A percentile compares a stretch with the other conserved stretches of the same genome.
Conservation (phyloP, 2,888 invertebrate species). For the Rhamnusium bicolor region DNA sequence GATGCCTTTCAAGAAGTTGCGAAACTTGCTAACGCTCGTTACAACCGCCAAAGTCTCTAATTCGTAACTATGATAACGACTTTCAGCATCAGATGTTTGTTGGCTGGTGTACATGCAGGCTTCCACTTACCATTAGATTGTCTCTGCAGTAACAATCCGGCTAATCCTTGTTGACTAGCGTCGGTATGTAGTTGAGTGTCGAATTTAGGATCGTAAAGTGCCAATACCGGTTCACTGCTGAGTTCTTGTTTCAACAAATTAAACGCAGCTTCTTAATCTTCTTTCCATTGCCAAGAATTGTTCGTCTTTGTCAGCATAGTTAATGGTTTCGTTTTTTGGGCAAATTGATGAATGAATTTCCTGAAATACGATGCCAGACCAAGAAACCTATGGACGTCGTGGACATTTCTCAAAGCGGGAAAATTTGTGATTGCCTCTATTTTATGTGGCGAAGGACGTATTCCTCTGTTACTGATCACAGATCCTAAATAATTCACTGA, state of each 20-base stretch:
- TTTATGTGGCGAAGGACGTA: slow-evolving; percentile 5
- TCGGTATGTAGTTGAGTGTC: slow-evolving; percentile 50
- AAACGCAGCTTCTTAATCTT: slow-evolving; percentile 22
- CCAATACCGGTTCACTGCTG: slow-evolving; percentile 21
- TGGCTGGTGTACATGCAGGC: slow-evolving; percentile 55
- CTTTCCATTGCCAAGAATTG: slow-evolving; percentile 11
- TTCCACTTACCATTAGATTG: slow-evolving; percentile 46
- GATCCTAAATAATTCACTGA: slow-evolving; percentile 33
- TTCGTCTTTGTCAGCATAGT: slow-evolving; percentile 19
- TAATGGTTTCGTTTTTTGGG: slow-evolving; percentile 17
- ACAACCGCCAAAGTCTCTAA: slow-evolving; percentile 42
- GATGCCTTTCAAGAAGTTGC: slow-evolving; percentile 24
- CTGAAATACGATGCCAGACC: slow-evolving; percentile 25
- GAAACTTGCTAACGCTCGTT: slow-evolving; percentile 9
- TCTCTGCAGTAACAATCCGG: slow-evolving; percentile 52
- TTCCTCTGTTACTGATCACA: not conserved
- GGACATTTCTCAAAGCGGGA: slow-evolving; percentile 22
- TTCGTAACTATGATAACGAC: too few species aligned
- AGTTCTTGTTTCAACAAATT: slow-evolving; percentile 5
- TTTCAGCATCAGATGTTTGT: slow-evolving; percentile 31
- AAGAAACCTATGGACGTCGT: slow-evolving; percentile 15
- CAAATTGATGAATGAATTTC: slow-evolving; percentile 15
- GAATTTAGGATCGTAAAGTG: too few species aligned
- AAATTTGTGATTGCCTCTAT: slow-evolving; percentile 13
- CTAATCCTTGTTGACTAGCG: slow-evolving; percentile 52